These are phyloP conservation scores for Abscondita cerata DNA, from an alignment of 2,888 invertebrate species.

Conservation along the genomic window DNA sequence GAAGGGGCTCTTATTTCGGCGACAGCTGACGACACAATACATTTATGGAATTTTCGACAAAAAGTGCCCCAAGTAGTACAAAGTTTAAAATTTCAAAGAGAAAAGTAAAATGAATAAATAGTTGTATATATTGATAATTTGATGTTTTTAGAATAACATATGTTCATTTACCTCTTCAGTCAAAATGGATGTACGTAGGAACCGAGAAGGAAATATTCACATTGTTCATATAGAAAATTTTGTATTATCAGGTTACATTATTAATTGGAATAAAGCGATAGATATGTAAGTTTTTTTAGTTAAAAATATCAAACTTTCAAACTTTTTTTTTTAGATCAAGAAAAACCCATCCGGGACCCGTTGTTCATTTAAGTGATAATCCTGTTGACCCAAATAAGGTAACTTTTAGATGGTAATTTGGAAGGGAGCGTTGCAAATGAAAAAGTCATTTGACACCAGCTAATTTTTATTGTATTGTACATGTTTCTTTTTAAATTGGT, in stretches of 20 bases:
- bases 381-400: slow-evolving; percentile 97
- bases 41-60: slow-evolving; percentile 97
- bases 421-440: not conserved
- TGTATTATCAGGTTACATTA: slow-evolving; percentile 95
- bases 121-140: slow-evolving; percentile 36
- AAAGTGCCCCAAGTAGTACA: slow-evolving; percentile 94
- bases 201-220: slow-evolving; percentile 98
- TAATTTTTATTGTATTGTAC: too few relatives aligned
- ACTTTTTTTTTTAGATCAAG: slow-evolving; percentile 79
- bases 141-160: slow-evolving; percentile 81
- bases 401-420: too few relatives aligned
- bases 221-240: slow-evolving; percentile 97
- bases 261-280: slow-evolving; percentile 99
- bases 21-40: slow-evolving; percentile 94
- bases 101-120: slow-evolving; percentile 85
- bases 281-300: slow-evolving; percentile 84
- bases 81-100: slow-evolving; percentile 96
- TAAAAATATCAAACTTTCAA: slow-evolving; percentile 35
- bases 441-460: too few relatives aligned
- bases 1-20: slow-evolving; percentile 96
- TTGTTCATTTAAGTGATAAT: slow-evolving; percentile 96
- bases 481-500: too few relatives aligned
- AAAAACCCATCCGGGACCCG: slow-evolving; percentile 95
- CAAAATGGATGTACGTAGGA: slow-evolving; percentile 98
- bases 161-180: slow-evolving; percentile 94